phyloP scores from a whole-genome alignment of 92 coral and sea anemone genomes.

The Porites cylindrica region DNA sequence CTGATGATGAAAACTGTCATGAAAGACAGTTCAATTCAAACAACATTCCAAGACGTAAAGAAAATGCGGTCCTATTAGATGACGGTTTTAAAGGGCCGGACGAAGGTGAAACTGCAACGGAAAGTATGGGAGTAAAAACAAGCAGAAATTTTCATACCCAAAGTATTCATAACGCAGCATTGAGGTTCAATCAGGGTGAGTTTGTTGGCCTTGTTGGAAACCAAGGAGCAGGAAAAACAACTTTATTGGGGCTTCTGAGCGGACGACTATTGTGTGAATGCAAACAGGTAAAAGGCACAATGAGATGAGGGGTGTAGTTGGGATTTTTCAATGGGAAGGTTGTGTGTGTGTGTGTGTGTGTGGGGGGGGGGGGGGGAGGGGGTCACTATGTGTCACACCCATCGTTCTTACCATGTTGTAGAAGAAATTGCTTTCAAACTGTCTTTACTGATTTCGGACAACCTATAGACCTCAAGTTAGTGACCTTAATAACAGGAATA shows the following conservation, averaged over 20 bases:
- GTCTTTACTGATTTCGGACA: no score
- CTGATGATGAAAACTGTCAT: neutral
- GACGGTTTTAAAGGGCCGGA: neutral
- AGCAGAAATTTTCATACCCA: neutral
- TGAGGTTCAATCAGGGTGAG: constrained; percentile 61
- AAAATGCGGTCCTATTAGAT: neutral
- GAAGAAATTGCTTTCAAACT: no score
- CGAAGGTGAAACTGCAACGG: neutral
- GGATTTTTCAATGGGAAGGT: no score
- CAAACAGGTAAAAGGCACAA: constrained; percentile 33
- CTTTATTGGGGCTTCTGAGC: constrained; percentile 53
- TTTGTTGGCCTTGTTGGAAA: constrained; percentile 62
- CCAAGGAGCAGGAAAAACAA: constrained; percentile 59
- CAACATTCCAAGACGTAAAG: neutral
- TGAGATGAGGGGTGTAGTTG: neutral
- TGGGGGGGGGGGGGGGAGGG: no score
- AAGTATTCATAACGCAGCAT: constrained; percentile 34
- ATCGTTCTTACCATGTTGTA: no score
- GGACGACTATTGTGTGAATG: constrained; percentile 43
- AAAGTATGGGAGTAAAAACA: no score
- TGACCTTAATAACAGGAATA: no score
- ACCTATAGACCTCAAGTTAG: no score
- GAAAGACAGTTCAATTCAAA: neutral
- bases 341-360: no score
- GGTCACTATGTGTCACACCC: no score